Percentiles rank a stretch among this genome's conserved stretches.
These are phyloP conservation scores for Oscheius onirici DNA, from an alignment of 2,888 invertebrate species.

Conservation along the genomic window DNA sequence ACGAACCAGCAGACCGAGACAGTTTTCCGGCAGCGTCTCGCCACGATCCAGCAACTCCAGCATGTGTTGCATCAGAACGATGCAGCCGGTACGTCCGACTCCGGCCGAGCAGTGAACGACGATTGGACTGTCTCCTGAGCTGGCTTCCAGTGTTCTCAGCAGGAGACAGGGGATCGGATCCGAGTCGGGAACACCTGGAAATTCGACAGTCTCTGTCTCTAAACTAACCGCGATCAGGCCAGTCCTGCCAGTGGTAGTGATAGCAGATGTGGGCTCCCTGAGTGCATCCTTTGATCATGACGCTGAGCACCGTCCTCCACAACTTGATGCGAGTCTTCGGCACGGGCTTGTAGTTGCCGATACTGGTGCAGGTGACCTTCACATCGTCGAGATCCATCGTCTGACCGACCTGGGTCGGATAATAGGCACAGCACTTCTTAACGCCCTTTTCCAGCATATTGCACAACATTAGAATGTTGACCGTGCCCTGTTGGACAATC, in stretches of 20 bases:
- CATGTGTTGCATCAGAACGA: constrained; percentile 7
- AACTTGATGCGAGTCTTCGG: neutral
- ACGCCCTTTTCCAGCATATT: constrained; percentile 18
- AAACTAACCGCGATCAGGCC: constrained; percentile 33
- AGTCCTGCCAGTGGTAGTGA: constrained; percentile 29
- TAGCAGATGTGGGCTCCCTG: neutral
- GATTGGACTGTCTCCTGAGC: neutral
- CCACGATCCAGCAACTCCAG: neutral
- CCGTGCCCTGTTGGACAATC: constrained; percentile 18
- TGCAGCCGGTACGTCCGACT: constrained; percentile 7
- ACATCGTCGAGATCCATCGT: neutral
- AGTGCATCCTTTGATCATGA: neutral
- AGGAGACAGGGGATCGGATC: neutral
- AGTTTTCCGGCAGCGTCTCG: neutral
- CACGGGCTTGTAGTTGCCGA: neutral
- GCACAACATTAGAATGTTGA: constrained; percentile 24
- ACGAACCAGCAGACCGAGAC: neutral
- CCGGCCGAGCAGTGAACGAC: constrained; percentile 2
- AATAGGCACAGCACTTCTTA: constrained; percentile 23
- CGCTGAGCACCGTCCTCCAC: neutral
- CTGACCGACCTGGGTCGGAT: neutral
- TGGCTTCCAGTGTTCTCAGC: neutral
- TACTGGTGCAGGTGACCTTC: neutral
- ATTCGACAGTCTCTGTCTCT: no score
- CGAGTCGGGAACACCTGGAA: constrained; percentile 13